A percentile compares a stretch with the other conserved stretches of the same genome.
These are phyloP conservation scores for Crambe crambe DNA, from an alignment of 37 sponge, comb jelly and placozoan genomes.

Conservation along the genomic window DNA sequence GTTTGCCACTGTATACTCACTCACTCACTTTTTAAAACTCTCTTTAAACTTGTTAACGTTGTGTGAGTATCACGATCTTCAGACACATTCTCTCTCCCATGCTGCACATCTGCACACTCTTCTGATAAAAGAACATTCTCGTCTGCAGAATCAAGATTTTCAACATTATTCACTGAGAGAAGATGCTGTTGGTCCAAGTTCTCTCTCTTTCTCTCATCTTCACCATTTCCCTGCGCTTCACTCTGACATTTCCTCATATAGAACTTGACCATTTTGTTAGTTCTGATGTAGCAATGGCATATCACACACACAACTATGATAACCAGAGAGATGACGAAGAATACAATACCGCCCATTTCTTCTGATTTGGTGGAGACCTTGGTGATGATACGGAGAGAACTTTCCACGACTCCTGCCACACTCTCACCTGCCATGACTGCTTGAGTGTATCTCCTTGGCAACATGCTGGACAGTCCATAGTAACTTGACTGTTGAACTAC, in stretches of 20 bases:
- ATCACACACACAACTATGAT: constrained; percentile 73
- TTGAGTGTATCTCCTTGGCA: constrained; percentile 77
- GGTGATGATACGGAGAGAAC: constrained; percentile 74
- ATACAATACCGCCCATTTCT: constrained; percentile 61
- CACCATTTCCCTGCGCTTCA: too few relatives aligned
- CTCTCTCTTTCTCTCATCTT: too few relatives aligned
- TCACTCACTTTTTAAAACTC: too few relatives aligned
- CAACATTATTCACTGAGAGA: too few relatives aligned
- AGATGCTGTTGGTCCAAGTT: too few relatives aligned
- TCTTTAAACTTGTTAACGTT: background rate
- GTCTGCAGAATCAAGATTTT: too few relatives aligned
- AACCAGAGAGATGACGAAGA: constrained; percentile 79
- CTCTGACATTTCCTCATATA: constrained; percentile 19
- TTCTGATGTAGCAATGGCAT: constrained; percentile 58
- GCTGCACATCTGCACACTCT: background rate
- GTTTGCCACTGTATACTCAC: too few relatives aligned
- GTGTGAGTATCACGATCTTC: background rate
- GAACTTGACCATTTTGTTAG: constrained; percentile 62
- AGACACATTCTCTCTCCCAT: background rate
- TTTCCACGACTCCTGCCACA: constrained; percentile 73
- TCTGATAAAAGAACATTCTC: too few relatives aligned
- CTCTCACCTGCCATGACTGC: constrained; percentile 88
- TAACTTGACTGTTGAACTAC: constrained; percentile 90
- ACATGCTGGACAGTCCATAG: constrained; percentile 89
- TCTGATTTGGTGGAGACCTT: constrained; percentile 53